A percentile compares a stretch with the other conserved stretches of the same genome.
Conservation (phyloP, 2,797 vertebrate species). For the Hoplostethus atlanticus region DNA sequence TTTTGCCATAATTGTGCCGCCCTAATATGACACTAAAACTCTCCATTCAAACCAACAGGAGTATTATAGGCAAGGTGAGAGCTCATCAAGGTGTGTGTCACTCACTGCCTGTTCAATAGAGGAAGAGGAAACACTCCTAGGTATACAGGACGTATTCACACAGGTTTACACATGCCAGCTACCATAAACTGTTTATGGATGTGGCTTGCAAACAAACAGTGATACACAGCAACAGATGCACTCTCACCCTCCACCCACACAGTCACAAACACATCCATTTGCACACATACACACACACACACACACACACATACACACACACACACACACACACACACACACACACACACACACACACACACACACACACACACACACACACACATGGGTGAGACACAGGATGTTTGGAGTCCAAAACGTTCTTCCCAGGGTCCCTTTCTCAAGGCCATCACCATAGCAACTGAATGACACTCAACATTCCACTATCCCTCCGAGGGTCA, state of each 20-base stretch:
- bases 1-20: too few relatives aligned
- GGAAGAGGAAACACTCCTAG: background rate
- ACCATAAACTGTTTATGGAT: conserved; percentile 40
- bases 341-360: conserved; percentile 14
- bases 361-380: conserved; percentile 16
- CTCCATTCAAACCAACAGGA: background rate
- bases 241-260: conserved; percentile 69
- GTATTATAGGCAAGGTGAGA: background rate
- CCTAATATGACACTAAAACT: too few relatives aligned
- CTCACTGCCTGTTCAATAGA: too few relatives aligned
- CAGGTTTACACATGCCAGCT: conserved; percentile 41
- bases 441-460: conserved; percentile 74
- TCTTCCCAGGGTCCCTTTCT: conserved; percentile 83
- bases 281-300: conserved; percentile 38
- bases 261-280: conserved; percentile 23
- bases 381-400: conserved; percentile 53
- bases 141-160: background rate
- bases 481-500: conserved; percentile 73
- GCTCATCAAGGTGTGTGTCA: too few relatives aligned
- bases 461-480: conserved; percentile 78
- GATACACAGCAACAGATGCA: conserved; percentile 47
- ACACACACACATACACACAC: conserved; percentile 34
- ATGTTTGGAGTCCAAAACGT: conserved; percentile 79
- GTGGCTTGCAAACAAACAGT: conserved; percentile 42
- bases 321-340: conserved; percentile 26